These are phyloP conservation scores for Pseudochirops cupreus DNA, from an alignment of 2,797 vertebrate genomes.

Conservation along the genomic window DNA sequence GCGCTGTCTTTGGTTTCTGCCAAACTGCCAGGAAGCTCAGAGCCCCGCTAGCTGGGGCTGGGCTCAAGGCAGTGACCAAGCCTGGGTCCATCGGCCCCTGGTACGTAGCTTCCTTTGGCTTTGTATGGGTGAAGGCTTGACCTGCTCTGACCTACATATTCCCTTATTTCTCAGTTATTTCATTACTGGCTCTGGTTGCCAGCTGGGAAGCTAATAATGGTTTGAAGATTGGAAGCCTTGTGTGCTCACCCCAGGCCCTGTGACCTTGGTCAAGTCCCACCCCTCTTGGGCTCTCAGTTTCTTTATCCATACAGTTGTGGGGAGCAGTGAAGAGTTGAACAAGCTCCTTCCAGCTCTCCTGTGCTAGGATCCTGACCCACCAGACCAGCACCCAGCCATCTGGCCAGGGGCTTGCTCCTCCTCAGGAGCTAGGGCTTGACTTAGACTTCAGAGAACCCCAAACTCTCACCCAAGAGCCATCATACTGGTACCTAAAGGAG, in stretches of 20 bases:
- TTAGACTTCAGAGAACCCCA: neutral
- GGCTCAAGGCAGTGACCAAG: neutral
- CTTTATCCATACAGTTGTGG: fast-evolving
- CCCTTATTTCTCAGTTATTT: neutral
- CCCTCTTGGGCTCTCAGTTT: neutral
- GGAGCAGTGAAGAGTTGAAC: neutral
- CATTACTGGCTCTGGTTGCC: neutral
- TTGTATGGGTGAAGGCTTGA: neutral
- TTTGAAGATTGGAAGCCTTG: fast-evolving
- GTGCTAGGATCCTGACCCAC: neutral
- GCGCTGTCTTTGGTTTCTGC: neutral
- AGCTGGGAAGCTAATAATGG: neutral
- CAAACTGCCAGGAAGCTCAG: neutral
- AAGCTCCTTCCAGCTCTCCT: neutral
- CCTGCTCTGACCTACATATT: neutral
- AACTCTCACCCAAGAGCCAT: too few species aligned
- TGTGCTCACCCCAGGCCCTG: neutral
- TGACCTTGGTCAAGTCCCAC: too few species aligned
- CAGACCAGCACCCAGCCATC: neutral
- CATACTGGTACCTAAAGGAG: neutral
- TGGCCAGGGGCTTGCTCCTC: neutral
- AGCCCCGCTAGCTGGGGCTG: neutral
- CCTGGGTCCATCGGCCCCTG: neutral
- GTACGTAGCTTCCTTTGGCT: neutral
- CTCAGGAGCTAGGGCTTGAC: neutral